A percentile compares a stretch with the other conserved stretches of the same genome.
Evolutionary conservation across 1,140 invertebrate genomes (phyloP).

Genomic region (Drosophila aff.): DNA sequence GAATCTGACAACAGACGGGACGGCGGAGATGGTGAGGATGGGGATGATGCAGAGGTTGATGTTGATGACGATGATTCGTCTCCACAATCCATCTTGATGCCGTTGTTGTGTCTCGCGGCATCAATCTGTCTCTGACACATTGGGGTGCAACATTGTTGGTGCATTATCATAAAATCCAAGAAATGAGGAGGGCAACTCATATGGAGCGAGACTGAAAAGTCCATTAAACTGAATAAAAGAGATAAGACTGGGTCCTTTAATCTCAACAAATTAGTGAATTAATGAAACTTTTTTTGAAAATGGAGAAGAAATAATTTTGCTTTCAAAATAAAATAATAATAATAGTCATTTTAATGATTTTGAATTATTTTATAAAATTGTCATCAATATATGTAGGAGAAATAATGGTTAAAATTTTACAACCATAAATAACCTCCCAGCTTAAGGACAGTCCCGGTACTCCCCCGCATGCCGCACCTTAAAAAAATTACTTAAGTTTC

Average conservation of each 20-base stretch:
- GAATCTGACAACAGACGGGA: constrained; percentile 22
- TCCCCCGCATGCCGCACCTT: not conserved
- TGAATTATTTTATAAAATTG: too few relatives aligned
- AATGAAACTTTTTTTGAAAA: not conserved
- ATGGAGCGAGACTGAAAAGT: not conserved
- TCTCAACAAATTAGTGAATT: not conserved
- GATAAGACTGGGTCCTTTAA: not conserved
- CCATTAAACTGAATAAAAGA: not conserved
- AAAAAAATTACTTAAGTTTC: not conserved
- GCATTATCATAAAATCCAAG: constrained; percentile 50
- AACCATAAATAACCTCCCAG: too few relatives aligned
- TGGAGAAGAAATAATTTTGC: too few relatives aligned
- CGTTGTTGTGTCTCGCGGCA: constrained; percentile 50
- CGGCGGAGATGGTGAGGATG: not conserved
- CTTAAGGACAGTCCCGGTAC: too few relatives aligned
- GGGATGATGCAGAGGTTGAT: constrained; percentile 9
- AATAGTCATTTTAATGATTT: too few relatives aligned
- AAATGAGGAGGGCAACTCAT: not conserved
- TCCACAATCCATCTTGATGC: constrained; percentile 39
- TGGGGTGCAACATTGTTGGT: constrained; percentile 70
- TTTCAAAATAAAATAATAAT: too few relatives aligned
- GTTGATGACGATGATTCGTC: constrained; percentile 37
- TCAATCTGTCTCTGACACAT: constrained; percentile 69
- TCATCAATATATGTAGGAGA: too few relatives aligned
- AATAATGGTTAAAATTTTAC: too few relatives aligned